A percentile compares a stretch with the other conserved stretches of the same genome.
These are phyloP conservation scores for Oriolus oriolus DNA, from an alignment of 2,113 vertebrate genomes.

Conservation along the genomic window DNA sequence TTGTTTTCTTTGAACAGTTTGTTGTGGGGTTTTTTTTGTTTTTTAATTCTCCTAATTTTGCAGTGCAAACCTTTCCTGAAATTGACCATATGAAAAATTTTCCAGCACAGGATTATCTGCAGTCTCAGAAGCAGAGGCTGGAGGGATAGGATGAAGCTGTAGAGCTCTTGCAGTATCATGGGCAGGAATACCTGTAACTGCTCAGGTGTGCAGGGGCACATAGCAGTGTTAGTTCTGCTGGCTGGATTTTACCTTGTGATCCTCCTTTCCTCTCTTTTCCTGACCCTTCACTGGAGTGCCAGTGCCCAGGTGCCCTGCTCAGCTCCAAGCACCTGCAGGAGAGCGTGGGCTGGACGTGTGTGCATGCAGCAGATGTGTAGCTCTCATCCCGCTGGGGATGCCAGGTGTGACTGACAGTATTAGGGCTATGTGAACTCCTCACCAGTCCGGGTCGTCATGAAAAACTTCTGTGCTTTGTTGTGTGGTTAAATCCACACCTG, in stretches of 20 bases:
- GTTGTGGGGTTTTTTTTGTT: not conserved
- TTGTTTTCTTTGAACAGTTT: not conserved
- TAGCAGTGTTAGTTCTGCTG: not conserved
- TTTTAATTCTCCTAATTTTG: not conserved
- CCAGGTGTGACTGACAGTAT: accelerated
- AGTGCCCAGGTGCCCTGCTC: not conserved
- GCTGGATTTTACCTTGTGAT: not conserved
- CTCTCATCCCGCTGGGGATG: not conserved
- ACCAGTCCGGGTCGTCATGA: not conserved
- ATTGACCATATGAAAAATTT: not conserved
- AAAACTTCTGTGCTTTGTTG: not conserved
- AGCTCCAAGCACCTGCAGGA: not conserved
- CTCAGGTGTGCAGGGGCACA: not conserved
- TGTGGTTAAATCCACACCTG: not conserved
- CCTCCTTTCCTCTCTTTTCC: not conserved
- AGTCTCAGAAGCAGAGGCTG: not conserved
- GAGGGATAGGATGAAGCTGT: not conserved
- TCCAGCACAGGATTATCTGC: not conserved
- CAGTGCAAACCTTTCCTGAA: not conserved
- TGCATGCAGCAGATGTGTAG: accelerated
- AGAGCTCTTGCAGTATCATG: not conserved
- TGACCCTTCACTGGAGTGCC: not conserved
- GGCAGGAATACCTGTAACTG: not conserved
- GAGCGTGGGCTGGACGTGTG: accelerated
- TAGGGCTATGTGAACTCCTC: not conserved